Evolutionary conservation across 92 coral and sea anemone species (phyloP), one percentile per base, ranked within the genome.

Genomic region (Paragorgia papillata): DNA sequence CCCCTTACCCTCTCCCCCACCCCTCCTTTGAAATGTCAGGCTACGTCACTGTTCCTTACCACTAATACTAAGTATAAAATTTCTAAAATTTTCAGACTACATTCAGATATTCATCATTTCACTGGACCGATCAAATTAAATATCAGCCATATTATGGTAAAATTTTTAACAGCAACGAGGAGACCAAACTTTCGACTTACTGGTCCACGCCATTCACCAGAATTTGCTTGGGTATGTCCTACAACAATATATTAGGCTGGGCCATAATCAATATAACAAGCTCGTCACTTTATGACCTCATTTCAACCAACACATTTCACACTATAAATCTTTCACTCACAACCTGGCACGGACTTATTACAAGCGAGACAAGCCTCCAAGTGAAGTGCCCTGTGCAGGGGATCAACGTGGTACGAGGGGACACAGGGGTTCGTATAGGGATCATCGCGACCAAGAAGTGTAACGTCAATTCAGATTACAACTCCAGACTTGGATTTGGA

Each of bases 361-460:
- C 63, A 15, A 18, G 62, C 12, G 62, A 30, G 5, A 33, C 64
- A 17, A 28, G 22, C 20, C 63, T 71, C 1, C 78, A 71, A 41
- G 30, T 19, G 8, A 53, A 71, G 3, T 71, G 78, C 32, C 78
- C 13, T 15, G 8, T 71, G 0, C 78, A 71, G 20, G 78, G 78
- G 51, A 71, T 71, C 27, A 71, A 71, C 49, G 51, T 17, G 26
- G n/a, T 7, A 34, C 62, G 63, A 9, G 78, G 78, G 62, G 78
- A 33, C 51, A 71, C 78, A 7, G 78, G 78, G 34, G 78, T 34
- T 18, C 78, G 78, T 35, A 71, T 71, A 30, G 78, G 78, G 78
- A 71, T 71, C 64, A 71, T 55, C 25, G 78, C 78, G 0, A 71
- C 78, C 17, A 71, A 71, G 22, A 51, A 44, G 17, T 71, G 78